Evolutionary conservation across 2,113 vertebrate species (phyloP).

Genomic region (Pseudorhombus dupliciocellatus): DNA sequence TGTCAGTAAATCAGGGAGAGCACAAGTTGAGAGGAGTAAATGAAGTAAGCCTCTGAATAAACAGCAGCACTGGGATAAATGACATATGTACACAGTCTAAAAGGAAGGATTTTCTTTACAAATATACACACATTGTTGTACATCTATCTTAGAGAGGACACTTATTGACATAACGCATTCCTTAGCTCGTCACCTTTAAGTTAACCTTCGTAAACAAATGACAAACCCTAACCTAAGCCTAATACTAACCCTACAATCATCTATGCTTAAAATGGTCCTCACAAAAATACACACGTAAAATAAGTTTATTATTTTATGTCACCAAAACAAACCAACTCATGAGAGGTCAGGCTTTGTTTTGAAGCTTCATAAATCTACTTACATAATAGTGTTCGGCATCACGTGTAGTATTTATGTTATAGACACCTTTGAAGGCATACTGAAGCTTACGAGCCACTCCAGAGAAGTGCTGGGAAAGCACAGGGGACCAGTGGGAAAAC

Average conservation of each 20-base stretch:
- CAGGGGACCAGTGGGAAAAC: slow-evolving; percentile 34
- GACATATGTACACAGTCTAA: slow-evolving; percentile 84
- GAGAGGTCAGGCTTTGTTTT: slow-evolving; percentile 79
- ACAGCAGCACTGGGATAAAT: slow-evolving; percentile 85
- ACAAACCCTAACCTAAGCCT: too few species aligned
- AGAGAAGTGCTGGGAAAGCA: slow-evolving; percentile 25
- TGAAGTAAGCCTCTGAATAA: slow-evolving; percentile 85
- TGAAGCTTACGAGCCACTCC: slow-evolving; percentile 4
- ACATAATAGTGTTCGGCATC: slow-evolving; percentile 45
- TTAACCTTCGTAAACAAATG: too few species aligned
- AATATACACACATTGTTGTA: too few species aligned
- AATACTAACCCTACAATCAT: too few species aligned
- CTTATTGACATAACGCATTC: too few species aligned
- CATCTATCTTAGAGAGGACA: too few species aligned
- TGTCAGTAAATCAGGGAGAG: slow-evolving; percentile 88
- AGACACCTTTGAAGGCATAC: slow-evolving; percentile 82
- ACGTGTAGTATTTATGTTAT: slow-evolving; percentile 66
- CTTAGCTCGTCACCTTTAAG: too few species aligned
- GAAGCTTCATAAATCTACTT: slow-evolving; percentile 68
- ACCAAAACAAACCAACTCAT: too few species aligned
- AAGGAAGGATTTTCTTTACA: slow-evolving; percentile 71
- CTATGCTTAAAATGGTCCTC: neutral
- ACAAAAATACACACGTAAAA: neutral
- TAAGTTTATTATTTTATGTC: slow-evolving; percentile 19
- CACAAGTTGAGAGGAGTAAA: slow-evolving; percentile 67